Percentiles rank a stretch among this genome's conserved stretches.
phyloP scores from a whole-genome alignment of 2,113 vertebrate species.

The Planiliza haematocheilus region DNA sequence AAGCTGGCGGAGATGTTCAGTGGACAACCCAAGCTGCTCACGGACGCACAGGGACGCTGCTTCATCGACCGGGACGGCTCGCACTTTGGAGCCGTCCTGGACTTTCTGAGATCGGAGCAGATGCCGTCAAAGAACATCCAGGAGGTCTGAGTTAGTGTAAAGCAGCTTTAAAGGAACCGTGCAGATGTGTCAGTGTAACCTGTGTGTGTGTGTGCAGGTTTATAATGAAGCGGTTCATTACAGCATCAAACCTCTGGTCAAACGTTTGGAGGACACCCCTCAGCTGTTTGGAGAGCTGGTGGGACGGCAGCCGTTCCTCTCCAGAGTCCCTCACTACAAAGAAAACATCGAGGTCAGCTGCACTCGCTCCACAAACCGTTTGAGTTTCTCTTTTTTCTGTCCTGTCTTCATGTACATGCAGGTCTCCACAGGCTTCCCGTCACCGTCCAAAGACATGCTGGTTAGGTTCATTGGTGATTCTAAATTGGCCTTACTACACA shows the following conservation, averaged over 20 bases:
- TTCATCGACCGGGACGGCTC: constrained; percentile 91
- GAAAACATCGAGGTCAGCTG: constrained; percentile 90
- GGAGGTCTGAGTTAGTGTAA: constrained; percentile 67
- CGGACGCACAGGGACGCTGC: constrained; percentile 85
- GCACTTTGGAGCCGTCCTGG: constrained; percentile 88
- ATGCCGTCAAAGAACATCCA: constrained; percentile 84
- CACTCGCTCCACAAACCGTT: not conserved
- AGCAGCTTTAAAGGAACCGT: too few species aligned
- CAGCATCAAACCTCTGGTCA: constrained; percentile 87
- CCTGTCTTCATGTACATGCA: too few species aligned
- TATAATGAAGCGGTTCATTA: constrained; percentile 91
- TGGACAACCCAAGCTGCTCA: constrained; percentile 64
- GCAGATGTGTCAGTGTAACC: not conserved
- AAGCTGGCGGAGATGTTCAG: constrained; percentile 88
- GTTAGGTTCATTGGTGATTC: too few species aligned
- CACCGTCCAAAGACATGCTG: too few species aligned
- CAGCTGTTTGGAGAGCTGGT: constrained; percentile 91
- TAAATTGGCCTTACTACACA: too few species aligned
- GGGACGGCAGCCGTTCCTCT: constrained; percentile 90
- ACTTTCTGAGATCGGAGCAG: constrained; percentile 88
- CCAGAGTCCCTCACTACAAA: constrained; percentile 88
- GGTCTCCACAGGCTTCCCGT: too few species aligned
- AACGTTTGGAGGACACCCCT: constrained; percentile 89
- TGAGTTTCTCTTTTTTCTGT: too few species aligned
- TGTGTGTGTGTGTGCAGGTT: constrained; percentile 67